Evolutionary conservation across 2,888 invertebrate genomes (phyloP).

Genomic region (Nomada fucata): DNA sequence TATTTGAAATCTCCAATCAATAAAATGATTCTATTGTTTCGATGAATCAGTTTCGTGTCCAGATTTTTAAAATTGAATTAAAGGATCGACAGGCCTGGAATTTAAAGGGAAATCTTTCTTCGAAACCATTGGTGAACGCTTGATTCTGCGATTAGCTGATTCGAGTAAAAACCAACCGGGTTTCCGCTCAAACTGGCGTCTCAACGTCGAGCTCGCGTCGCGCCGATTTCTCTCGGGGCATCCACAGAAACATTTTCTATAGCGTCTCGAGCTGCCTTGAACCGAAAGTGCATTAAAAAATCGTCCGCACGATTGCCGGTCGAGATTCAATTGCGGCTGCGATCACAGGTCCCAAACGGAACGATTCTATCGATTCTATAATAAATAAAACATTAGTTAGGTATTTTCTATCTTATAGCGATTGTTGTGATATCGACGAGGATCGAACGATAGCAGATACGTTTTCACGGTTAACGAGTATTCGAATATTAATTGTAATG

Average conservation of each 20-base stretch:
- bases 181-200: slow-evolving; percentile 40
- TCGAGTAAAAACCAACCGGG: slow-evolving; percentile 32
- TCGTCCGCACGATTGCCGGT: slow-evolving; percentile 64
- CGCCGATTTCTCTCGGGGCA: slow-evolving; percentile 61
- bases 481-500: neutral
- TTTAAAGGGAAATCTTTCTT: slow-evolving; percentile 2
- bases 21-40: neutral
- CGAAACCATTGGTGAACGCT: slow-evolving; percentile 9
- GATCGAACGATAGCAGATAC: slow-evolving; percentile 5
- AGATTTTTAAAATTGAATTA: too few relatives aligned
- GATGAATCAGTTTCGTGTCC: neutral
- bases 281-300: slow-evolving; percentile 84
- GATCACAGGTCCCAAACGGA: neutral
- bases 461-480: neutral
- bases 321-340: slow-evolving; percentile 18
- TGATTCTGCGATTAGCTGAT: slow-evolving; percentile 23
- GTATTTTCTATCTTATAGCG: slow-evolving; percentile 18
- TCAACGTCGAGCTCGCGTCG: slow-evolving; percentile 44
- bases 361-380: neutral
- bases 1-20: too few relatives aligned
- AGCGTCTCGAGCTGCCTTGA: slow-evolving; percentile 83
- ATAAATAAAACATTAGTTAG: slow-evolving; percentile 13
- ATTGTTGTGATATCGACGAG: slow-evolving; percentile 30
- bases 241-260: slow-evolving; percentile 77
- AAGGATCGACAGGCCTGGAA: rapidly evolving